Evolutionary conservation across 2,888 invertebrate genomes (phyloP), one percentile per base, ranked within the genome.

Genomic region (Creontiades dilutus): DNA sequence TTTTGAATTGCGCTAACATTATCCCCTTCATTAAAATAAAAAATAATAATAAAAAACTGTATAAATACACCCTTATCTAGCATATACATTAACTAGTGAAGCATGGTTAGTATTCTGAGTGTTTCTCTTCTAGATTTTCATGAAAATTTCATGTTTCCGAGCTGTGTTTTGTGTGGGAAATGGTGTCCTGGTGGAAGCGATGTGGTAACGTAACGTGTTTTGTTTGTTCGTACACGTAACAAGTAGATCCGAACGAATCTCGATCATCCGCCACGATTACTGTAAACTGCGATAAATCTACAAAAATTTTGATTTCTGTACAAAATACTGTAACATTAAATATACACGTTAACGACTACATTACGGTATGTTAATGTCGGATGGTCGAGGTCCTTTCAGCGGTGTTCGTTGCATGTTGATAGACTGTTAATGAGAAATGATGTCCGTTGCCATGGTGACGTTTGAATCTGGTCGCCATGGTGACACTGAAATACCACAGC

Each of bases 91-190:
- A 47, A 46, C 23, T 27, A 55, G 76, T 52, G 52, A 88, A 88
- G 88, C 88, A 88, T 88, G 88, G 88, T 88, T 88, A 88, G 88
- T 88, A 88, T 86, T 23, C 52, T 82, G 48, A 82, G 82, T 82
- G 82, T 82, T 23, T 52, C 27, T 52, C 52, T 68, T 23, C 82
- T 52, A 82, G 82, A 47, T 52, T 82, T 82, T 82, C 68, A 68
- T 68, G 68, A 68, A 80, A n/a, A 19, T 47, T 47, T 82, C 23
- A 28, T 82, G 14, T 82, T n/a, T 82, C 27, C 27, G 61, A 37
- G 23, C 85, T 55, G 57, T 85, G 57, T 85, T 57, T 37, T 85
- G 57, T 85, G 57, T 57, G 52, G 37, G 27, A 55, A 52, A 82
- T 48, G 27, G 55, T 61, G 55, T 37, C 28, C 55, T 55, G 61